phyloP scores from a whole-genome alignment of 2,888 invertebrate genomes.

The Drosophila picticornis region DNA sequence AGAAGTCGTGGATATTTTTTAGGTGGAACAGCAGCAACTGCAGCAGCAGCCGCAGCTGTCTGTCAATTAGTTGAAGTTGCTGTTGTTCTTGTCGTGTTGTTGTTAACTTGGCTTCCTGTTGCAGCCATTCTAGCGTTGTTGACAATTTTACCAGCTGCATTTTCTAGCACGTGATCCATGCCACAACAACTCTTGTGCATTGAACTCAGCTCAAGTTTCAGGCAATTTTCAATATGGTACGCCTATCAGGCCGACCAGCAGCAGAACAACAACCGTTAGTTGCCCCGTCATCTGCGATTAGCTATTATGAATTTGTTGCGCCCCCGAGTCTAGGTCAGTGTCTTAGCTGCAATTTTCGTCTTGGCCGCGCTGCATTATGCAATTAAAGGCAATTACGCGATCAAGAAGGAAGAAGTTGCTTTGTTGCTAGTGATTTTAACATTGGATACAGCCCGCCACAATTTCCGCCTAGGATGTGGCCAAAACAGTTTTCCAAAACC shows the following conservation, averaged over 20 bases:
- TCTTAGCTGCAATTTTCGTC: conserved; percentile 77
- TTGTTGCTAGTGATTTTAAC: conserved; percentile 1
- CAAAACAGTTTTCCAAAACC: conserved; percentile 52
- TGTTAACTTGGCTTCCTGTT: conserved; percentile 52
- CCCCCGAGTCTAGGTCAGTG: conserved; percentile 80
- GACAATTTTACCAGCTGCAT: conserved; percentile 31
- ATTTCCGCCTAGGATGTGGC: conserved; percentile 81
- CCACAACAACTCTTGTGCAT: conserved; percentile 56
- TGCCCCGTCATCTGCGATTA: conserved; percentile 29
- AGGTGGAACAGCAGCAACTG: conserved; percentile 40
- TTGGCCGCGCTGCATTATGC: conserved; percentile 59
- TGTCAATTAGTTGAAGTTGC: conserved; percentile 76
- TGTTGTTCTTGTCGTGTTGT: conserved; percentile 10
- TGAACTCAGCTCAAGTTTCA: conserved; percentile 51
- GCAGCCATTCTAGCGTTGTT: conserved; percentile 22
- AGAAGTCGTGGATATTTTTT: conserved; percentile 32
- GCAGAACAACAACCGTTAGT: conserved; percentile 49
- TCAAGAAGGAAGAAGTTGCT: conserved; percentile 52
- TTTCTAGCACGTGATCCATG: conserved; percentile 61
- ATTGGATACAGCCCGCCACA: conserved; percentile 51
- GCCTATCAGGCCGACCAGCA: conserved; percentile 24
- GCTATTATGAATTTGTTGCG: conserved; percentile 68
- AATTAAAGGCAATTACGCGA: conserved; percentile 82
- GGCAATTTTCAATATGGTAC: conserved; percentile 46
- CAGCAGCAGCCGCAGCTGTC: conserved; percentile 46